Evolutionary conservation across 1,140 invertebrate genomes (phyloP).

Genomic region (Tribolium madens): DNA sequence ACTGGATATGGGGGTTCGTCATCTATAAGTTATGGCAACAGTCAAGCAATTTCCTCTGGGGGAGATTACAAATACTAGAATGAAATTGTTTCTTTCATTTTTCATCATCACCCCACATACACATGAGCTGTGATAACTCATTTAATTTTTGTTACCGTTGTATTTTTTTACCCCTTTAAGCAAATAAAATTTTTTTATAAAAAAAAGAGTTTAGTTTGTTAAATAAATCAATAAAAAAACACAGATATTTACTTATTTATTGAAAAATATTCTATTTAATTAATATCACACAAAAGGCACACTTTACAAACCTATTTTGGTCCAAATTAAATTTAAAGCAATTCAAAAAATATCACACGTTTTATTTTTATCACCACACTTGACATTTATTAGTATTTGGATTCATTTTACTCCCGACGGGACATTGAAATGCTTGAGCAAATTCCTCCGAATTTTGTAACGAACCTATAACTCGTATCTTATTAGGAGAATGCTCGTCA

Average conservation of each 20-base stretch:
- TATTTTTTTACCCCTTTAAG: background rate
- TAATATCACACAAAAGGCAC: slow-evolving; percentile 41
- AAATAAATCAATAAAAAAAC: background rate
- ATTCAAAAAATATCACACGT: slow-evolving; percentile 40
- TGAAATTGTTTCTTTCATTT: background rate
- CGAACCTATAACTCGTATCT: slow-evolving; percentile 83
- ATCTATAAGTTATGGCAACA: background rate
- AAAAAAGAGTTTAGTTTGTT: background rate
- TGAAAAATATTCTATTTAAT: background rate
- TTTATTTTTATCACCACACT: slow-evolving; percentile 69
- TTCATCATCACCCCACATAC: background rate
- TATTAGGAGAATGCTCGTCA: slow-evolving; percentile 81
- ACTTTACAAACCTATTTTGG: slow-evolving; percentile 5
- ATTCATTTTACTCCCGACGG: slow-evolving; percentile 83
- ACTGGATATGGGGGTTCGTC: background rate
- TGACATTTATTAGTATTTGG: slow-evolving; percentile 80
- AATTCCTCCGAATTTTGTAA: slow-evolving; percentile 91
- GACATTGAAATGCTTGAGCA: slow-evolving; percentile 83
- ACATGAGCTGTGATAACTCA: slow-evolving; percentile 31
- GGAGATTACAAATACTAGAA: slow-evolving; percentile 24
- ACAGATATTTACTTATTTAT: background rate
- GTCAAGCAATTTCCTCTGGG: background rate
- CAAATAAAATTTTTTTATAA: background rate
- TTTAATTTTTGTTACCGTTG: slow-evolving; percentile 14
- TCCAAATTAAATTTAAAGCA: background rate